phyloP scores from a whole-genome alignment of 2,888 invertebrate genomes.

The Noctua comes region DNA sequence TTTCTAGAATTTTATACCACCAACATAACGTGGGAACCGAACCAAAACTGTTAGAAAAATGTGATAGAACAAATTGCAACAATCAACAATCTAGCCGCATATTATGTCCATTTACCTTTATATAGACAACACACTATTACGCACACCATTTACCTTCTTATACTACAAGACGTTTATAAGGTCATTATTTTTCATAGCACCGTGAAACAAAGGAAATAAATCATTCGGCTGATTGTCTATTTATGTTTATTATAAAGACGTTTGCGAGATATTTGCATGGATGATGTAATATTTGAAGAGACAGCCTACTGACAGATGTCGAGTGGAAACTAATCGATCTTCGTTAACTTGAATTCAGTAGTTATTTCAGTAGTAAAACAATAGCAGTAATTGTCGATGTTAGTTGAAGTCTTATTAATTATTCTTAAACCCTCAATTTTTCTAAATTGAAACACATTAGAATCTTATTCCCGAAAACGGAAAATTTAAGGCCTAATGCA shows the following conservation, averaged over 20 bases:
- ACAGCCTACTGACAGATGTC: conserved; percentile 45
- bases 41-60: conserved; percentile 48
- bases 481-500: background rate
- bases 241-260: conserved; percentile 67
- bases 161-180: conserved; percentile 54
- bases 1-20: conserved; percentile 18
- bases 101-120: conserved; percentile 58
- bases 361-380: conserved; percentile 19
- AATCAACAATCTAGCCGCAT: conserved; percentile 53
- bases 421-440: background rate
- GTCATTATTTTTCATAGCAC: conserved; percentile 64
- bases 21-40: conserved; percentile 59
- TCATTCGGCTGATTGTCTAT: conserved; percentile 62
- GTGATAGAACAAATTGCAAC: conserved; percentile 48
- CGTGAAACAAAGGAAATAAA: conserved; percentile 68
- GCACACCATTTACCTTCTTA: conserved; percentile 43
- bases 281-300: conserved; percentile 61
- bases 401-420: background rate
- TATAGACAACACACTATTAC: conserved; percentile 59
- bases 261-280: conserved; percentile 54
- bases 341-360: conserved; percentile 20
- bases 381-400: conserved; percentile 17
- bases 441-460: no score
- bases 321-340: conserved; percentile 46
- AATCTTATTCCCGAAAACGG: background rate